phyloP scores from a whole-genome alignment of 2,888 invertebrate species.

The Allacma fusca region DNA sequence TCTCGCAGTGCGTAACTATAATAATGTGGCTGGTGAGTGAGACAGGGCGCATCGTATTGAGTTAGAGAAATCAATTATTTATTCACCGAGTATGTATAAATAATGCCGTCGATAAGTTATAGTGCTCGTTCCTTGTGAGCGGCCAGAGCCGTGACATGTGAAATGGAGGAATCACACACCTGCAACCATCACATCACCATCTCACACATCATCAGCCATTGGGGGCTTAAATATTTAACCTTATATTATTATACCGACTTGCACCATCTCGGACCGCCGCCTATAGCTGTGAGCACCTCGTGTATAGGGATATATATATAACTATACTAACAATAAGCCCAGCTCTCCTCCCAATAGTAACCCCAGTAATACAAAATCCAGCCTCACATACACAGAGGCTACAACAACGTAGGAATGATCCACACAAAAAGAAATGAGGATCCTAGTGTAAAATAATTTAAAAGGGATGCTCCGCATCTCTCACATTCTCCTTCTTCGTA shows the following conservation, averaged over 20 bases:
- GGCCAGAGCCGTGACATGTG: conserved; percentile 45
- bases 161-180: conserved; percentile 50
- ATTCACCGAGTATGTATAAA: conserved; percentile 39
- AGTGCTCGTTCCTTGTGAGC: conserved; percentile 36
- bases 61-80: conserved; percentile 46
- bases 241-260: conserved; percentile 12
- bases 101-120: conserved; percentile 53
- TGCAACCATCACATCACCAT: conserved; percentile 34
- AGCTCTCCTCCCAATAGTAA: no score
- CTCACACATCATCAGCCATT: conserved; percentile 21
- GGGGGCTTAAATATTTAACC: conserved; percentile 24
- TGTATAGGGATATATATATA: no score
- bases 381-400: no score
- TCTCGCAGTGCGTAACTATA: conserved; percentile 1
- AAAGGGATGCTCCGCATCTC: no score
- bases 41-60: conserved; percentile 26
- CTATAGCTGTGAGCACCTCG: no score
- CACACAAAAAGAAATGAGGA: no score
- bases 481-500: no score
- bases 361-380: no score
- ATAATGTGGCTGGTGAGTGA: background rate
- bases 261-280: background rate
- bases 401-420: no score
- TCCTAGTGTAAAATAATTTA: no score
- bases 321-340: no score